These are phyloP conservation scores for Nannobrachium achirus DNA, from an alignment of 2,113 vertebrate genomes.

Conservation along the genomic window DNA sequence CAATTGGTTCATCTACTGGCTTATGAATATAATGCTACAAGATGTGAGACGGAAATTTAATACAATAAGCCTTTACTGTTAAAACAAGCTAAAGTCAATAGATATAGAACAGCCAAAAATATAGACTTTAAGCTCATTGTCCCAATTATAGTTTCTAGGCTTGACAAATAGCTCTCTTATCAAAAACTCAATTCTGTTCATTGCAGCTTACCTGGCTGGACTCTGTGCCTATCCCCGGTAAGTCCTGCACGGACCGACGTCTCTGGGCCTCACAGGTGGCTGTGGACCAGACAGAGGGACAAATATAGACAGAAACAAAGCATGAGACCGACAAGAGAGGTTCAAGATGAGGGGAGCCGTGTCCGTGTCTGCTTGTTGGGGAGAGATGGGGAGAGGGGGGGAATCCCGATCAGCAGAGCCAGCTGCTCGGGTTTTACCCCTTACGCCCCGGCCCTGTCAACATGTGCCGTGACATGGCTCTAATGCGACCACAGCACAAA, in stretches of 20 bases:
- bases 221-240: conserved; percentile 88
- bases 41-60: no score
- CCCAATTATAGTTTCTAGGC: background rate
- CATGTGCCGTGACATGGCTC: conserved; percentile 34
- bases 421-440: conserved; percentile 83
- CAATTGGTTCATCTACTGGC: no score
- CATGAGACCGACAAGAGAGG: conserved; percentile 56
- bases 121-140: no score
- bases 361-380: conserved; percentile 65
- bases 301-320: conserved; percentile 37
- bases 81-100: no score
- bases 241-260: conserved; percentile 96
- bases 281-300: conserved; percentile 54
- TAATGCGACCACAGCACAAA: conserved; percentile 20
- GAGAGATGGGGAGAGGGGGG: conserved; percentile 39
- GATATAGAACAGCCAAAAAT: no score
- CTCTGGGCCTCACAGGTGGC: conserved; percentile 92
- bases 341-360: background rate
- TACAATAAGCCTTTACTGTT: no score
- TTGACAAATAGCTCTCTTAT: background rate
- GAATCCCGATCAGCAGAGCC: conserved; percentile 38
- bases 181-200: background rate
- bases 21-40: no score
- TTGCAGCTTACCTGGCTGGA: conserved; percentile 89
- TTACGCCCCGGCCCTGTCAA: conserved; percentile 73